Evolutionary conservation across 2,797 vertebrate species (phyloP), one percentile per base, ranked within the genome.

Genomic region (Gymnocypris eckloni): DNA sequence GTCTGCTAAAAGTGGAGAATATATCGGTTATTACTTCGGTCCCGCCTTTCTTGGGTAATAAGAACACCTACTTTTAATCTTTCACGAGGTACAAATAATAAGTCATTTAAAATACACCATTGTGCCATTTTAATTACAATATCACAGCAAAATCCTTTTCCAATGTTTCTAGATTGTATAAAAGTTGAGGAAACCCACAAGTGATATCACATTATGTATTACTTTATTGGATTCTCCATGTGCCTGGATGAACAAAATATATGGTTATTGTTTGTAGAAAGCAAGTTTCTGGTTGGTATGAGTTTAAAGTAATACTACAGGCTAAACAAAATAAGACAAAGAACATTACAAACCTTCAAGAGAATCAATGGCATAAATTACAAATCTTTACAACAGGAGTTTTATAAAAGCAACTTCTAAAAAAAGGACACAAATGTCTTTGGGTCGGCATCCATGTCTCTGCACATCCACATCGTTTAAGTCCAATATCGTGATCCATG

Each of bases 361-460:
- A 94, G 92, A 86, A 91, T 91, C 93, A 95, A 94, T 95, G 94
- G 96, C 89, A 94, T 98, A 97, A 97, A 97, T 97, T 97, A 98
- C 93, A 97, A 89, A 92, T 95, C 94, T 96, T 94, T 97, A 96
- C 93, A 97, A 95, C 92, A 95, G 78, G 85, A 92, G 91, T 89
- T 91, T 39, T 79, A 85, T 70, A 88, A 91, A 91, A 92, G 92
- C 89, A 83, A 88, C 89, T 92, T 90, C 90, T 91, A 83, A 89
- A 52, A 78, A 81, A 52, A 52, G 25, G n/a, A n/a, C 25, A 67
- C 37, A 67, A 82, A 13, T n/a, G 33, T 64, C 67, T 78, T 81
- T 33, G 59, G 41, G 39, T 48, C 48, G 81, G 64, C 61, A 56
- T 72, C 37, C 41, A 69, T 45, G 50, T 82, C 48, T 81, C 41